Evolutionary conservation across 1,140 invertebrate species (phyloP).

Genomic region (Hesperophylax magnus): DNA sequence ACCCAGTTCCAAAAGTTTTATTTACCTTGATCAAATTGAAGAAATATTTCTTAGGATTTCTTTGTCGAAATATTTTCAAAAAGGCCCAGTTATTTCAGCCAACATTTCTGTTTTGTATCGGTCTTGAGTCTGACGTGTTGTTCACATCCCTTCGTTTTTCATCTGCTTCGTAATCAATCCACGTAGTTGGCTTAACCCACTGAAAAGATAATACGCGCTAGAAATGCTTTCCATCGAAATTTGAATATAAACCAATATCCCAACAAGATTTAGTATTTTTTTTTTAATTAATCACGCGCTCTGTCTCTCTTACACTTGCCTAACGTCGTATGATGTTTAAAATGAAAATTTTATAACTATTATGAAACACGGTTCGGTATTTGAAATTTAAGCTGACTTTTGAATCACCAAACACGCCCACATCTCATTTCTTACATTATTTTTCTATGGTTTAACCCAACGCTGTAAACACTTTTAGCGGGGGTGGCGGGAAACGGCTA

Average conservation of each 20-base stretch:
- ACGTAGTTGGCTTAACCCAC: conserved; percentile 15
- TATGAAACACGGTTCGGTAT: no score
- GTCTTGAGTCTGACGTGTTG: not conserved
- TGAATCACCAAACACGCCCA: no score
- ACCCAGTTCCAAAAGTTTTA: not conserved
- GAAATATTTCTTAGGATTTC: not conserved
- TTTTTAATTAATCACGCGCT: no score
- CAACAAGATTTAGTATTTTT: no score
- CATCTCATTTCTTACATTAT: no score
- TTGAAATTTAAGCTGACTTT: no score
- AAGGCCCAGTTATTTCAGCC: not conserved
- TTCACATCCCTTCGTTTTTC: conserved; percentile 8
- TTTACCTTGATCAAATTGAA: conserved; percentile 1
- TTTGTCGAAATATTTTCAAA: conserved; percentile 6
- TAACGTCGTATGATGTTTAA: no score
- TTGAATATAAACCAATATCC: no score
- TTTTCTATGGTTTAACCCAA: not conserved
- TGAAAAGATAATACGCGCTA: no score
- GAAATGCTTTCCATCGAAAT: no score
- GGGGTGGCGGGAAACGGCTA: not conserved
- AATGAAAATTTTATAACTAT: no score
- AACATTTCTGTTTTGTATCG: not conserved
- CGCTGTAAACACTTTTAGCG: not conserved
- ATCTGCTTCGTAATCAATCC: not conserved
- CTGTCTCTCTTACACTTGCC: no score